Conservation (phyloP, 2,888 invertebrate species). For the Anoplius nigerrimus region DNA sequence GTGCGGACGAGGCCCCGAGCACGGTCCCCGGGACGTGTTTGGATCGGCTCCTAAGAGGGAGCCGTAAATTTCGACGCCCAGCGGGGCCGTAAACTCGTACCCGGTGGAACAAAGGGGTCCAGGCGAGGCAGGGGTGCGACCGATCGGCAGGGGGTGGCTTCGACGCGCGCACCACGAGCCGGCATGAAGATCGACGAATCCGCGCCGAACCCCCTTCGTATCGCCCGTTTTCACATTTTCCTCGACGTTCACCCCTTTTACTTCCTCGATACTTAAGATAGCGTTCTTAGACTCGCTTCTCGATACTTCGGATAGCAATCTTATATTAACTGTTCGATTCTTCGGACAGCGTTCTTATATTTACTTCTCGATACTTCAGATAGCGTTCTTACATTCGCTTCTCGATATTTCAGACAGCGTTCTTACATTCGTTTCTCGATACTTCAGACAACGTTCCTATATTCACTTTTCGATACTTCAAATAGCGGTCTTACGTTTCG, state of each 20-base stretch:
- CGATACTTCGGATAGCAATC: too few relatives aligned
- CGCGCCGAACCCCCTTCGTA: background rate
- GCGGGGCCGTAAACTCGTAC: slow-evolving; percentile 58
- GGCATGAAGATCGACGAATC: background rate
- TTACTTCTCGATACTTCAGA: too few relatives aligned
- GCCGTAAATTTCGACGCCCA: slow-evolving; percentile 65
- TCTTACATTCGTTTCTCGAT: too few relatives aligned
- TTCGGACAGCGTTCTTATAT: too few relatives aligned
- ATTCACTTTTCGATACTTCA: too few relatives aligned
- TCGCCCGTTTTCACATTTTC: background rate
- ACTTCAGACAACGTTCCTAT: too few relatives aligned
- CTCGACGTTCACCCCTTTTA: background rate
- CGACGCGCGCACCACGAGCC: slow-evolving; percentile 28
- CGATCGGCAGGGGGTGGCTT: slow-evolving; percentile 33
- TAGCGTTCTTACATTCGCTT: too few relatives aligned
- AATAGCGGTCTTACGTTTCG: too few relatives aligned
- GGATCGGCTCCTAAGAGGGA: slow-evolving; percentile 58
- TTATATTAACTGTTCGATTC: too few relatives aligned
- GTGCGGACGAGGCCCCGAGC: slow-evolving; percentile 15
- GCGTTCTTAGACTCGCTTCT: too few relatives aligned
- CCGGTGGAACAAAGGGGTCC: slow-evolving; percentile 40
- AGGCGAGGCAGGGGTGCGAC: slow-evolving; percentile 44
- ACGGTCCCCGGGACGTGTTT: slow-evolving; percentile 58
- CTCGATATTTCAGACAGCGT: too few relatives aligned
- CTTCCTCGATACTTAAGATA: too few relatives aligned